Evolutionary conservation across 2,797 vertebrate species (phyloP).

Genomic region (Hippopotamyrus pictus): DNA sequence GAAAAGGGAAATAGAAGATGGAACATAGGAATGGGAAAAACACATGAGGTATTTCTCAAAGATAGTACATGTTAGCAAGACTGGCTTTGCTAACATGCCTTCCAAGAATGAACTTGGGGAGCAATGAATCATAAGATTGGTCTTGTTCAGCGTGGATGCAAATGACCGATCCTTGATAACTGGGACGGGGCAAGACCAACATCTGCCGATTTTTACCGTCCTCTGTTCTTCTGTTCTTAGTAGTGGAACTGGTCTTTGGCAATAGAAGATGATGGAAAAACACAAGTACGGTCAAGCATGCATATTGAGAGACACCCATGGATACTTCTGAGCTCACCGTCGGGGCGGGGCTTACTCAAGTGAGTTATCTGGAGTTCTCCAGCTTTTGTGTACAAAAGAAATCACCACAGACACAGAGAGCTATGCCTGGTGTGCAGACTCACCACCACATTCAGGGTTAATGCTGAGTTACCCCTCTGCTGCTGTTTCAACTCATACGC

Average conservation of each 20-base stretch:
- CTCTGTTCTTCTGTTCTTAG: background rate
- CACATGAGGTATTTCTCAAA: background rate
- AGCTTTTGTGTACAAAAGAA: background rate
- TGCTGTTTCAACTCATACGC: background rate
- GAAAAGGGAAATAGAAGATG: background rate
- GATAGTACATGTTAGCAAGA: background rate
- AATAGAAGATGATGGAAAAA: background rate
- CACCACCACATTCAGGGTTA: background rate
- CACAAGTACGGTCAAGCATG: background rate
- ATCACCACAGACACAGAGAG: background rate
- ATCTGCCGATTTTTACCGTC: background rate
- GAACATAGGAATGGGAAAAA: background rate
- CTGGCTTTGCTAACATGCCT: background rate
- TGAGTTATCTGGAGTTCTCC: background rate
- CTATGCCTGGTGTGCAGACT: background rate
- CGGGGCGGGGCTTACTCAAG: background rate
- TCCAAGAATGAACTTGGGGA: background rate
- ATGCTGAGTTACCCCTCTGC: background rate
- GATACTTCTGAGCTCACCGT: background rate
- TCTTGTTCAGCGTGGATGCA: background rate
- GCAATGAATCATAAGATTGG: background rate
- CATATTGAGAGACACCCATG: background rate
- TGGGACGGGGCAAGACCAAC: background rate
- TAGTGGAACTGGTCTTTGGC: background rate
- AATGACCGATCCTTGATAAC: background rate